Evolutionary conservation across 2,113 vertebrate species (phyloP).

Genomic region (Melanerpes formicivorus): DNA sequence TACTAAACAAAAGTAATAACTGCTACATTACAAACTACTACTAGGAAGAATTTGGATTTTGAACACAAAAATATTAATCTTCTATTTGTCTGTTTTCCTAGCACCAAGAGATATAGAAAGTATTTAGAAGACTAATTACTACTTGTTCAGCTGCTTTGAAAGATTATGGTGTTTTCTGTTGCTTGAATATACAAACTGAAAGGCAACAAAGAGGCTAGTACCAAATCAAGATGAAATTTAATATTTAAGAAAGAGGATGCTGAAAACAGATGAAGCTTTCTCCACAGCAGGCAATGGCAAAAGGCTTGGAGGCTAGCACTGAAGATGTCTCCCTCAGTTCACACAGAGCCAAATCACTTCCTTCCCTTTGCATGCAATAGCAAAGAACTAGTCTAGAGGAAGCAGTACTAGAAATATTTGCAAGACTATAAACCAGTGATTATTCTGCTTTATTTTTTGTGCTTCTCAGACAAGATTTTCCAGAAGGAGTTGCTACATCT

Average conservation of each 20-base stretch:
- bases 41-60: background rate
- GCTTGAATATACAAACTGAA: background rate
- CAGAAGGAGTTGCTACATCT: background rate
- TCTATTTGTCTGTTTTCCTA: background rate
- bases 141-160: background rate
- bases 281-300: background rate
- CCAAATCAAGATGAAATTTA: background rate
- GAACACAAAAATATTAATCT: background rate
- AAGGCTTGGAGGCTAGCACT: background rate
- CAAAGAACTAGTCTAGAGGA: background rate
- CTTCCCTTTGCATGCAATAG: background rate
- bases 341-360: background rate
- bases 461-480: constrained; percentile 18
- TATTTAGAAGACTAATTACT: background rate
- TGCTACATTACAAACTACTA: background rate
- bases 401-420: background rate
- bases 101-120: background rate
- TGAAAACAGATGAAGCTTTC: background rate
- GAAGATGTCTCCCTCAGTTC: background rate
- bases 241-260: background rate
- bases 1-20: background rate
- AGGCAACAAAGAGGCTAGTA: background rate
- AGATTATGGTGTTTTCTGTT: background rate
- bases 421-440: background rate
- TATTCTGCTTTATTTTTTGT: constrained; percentile 42